Percentiles rank a stretch among this genome's conserved stretches.
phyloP scores from a whole-genome alignment of 2,797 vertebrate genomes.

The Neopelma chrysocephalum region DNA sequence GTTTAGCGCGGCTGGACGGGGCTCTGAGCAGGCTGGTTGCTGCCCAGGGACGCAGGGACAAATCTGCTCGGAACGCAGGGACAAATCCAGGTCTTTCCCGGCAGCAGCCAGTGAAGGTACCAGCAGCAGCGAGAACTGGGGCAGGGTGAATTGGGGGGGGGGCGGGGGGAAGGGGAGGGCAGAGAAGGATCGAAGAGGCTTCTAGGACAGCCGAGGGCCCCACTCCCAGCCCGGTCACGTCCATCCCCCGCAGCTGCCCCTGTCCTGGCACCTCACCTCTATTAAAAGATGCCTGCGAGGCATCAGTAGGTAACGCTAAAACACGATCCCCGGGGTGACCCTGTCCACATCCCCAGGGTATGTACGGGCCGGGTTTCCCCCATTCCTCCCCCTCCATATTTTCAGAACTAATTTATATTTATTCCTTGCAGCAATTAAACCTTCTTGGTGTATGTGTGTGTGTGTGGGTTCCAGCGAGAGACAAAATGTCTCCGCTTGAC shows the following conservation, averaged over 20 bases:
- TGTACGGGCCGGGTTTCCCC: fast-evolving
- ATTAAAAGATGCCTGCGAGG: neutral
- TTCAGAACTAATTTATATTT: neutral
- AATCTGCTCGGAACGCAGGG: fast-evolving
- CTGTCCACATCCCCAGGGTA: neutral
- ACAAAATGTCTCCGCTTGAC: neutral
- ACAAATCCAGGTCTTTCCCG: neutral
- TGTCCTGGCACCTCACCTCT: neutral
- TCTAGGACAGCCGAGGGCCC: neutral
- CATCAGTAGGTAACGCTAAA: neutral
- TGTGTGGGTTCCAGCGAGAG: neutral
- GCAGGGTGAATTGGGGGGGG: too few species aligned
- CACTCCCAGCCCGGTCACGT: neutral
- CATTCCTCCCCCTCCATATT: neutral
- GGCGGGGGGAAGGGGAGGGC: neutral
- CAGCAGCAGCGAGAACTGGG: neutral
- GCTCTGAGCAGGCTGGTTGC: fast-evolving
- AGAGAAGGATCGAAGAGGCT: neutral
- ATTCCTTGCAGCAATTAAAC: neutral
- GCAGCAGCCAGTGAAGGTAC: neutral
- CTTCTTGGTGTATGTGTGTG: too few species aligned
- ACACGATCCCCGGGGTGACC: fast-evolving
- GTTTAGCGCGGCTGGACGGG: fast-evolving
- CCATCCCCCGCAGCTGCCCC: fast-evolving
- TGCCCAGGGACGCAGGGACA: fast-evolving